Conservation (phyloP, 2,797 vertebrate species). For the Sternarchorhynchus goeldii region DNA sequence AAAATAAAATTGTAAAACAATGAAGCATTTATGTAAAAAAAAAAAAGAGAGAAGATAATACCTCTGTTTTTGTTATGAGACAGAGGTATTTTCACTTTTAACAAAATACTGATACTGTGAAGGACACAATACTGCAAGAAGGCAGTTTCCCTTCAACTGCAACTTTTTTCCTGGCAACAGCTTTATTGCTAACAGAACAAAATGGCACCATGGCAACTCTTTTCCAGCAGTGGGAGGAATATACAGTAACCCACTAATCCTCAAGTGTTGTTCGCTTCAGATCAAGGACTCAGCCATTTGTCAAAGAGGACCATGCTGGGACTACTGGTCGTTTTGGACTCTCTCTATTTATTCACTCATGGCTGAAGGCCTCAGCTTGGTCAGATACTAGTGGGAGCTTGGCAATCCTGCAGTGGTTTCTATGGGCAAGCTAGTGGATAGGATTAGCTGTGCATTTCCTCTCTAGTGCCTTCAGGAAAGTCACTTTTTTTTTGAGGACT, state of each 20-base stretch:
- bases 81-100: neutral
- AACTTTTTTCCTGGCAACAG: slow-evolving; percentile 7
- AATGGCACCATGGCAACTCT: slow-evolving; percentile 35
- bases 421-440: slow-evolving; percentile 17
- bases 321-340: slow-evolving; percentile 43
- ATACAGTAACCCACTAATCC: slow-evolving; percentile 52
- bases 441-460: slow-evolving; percentile 35
- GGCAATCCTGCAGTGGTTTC: slow-evolving; percentile 22
- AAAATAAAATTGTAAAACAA: neutral
- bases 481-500: slow-evolving; percentile 9
- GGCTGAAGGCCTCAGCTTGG: slow-evolving; percentile 47
- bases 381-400: slow-evolving; percentile 28
- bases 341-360: slow-evolving; percentile 53
- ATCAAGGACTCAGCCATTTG: slow-evolving; percentile 55
- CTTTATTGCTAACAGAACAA: slow-evolving; percentile 18
- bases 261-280: slow-evolving; percentile 41
- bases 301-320: slow-evolving; percentile 45
- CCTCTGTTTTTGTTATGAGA: neutral
- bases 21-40: neutral
- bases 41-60: neutral
- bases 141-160: neutral
- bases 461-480: slow-evolving; percentile 17
- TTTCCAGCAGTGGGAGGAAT: slow-evolving; percentile 46
- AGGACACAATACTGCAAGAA: neutral
- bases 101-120: slow-evolving; percentile 12